Percentiles rank a stretch among this genome's conserved stretches.
Conservation (phyloP, 2,797 vertebrate species). For the Muscicapa comitata region DNA sequence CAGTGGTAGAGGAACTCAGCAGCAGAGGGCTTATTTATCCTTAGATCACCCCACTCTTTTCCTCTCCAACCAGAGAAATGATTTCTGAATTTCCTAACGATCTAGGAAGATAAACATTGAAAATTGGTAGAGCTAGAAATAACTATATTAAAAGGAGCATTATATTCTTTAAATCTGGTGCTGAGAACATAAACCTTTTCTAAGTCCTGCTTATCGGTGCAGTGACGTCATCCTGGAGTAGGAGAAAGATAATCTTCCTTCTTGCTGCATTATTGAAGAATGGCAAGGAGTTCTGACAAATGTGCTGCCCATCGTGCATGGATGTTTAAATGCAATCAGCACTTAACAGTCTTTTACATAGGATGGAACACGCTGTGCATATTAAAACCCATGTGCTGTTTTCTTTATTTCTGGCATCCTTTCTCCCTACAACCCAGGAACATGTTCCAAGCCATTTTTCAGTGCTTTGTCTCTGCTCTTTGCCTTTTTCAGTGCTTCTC, state of each 20-base stretch:
- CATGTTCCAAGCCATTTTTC: neutral
- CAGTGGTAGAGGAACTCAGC: constrained; percentile 1
- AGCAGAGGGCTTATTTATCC: constrained; percentile 50
- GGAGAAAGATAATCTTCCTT: constrained; percentile 38
- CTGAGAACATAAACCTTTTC: constrained; percentile 61
- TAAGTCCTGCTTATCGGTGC: constrained; percentile 42
- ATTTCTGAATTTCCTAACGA: constrained; percentile 52
- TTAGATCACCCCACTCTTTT: constrained; percentile 44
- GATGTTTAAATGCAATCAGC: neutral
- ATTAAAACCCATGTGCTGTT: neutral
- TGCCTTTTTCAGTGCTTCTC: neutral
- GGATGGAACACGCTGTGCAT: neutral
- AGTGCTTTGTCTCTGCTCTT: neutral
- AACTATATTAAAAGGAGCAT: constrained; percentile 37
- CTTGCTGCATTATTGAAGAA: constrained; percentile 6
- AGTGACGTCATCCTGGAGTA: constrained; percentile 46
- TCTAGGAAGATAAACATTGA: constrained; percentile 30
- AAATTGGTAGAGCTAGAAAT: constrained; percentile 38
- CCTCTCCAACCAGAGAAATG: constrained; percentile 1
- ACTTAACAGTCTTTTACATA: neutral
- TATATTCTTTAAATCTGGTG: constrained; percentile 55
- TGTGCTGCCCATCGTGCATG: neutral
- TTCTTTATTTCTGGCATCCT: neutral
- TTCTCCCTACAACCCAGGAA: neutral
- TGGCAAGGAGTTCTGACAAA: constrained; percentile 32